Base-by-base conservation (phyloP, 2,888 invertebrate genomes). In the Rotaria sp. region DNA sequence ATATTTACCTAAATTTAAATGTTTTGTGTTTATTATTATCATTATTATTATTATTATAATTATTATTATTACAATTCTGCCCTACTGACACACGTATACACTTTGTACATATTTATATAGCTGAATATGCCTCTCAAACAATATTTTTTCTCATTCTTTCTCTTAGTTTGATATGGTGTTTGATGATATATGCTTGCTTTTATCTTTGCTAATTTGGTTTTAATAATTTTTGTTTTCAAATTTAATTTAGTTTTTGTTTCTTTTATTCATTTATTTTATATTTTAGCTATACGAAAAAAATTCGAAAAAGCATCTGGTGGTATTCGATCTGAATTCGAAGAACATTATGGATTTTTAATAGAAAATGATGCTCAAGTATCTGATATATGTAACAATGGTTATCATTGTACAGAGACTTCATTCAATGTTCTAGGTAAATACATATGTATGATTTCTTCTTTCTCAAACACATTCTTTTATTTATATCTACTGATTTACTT, bases 351-450 rank as follows among this genome's bases (percentile, higher is more conserved):
- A 41, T 86, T 59, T 52, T 35, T 86, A 21, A 86, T 86, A 50
- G 86, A 86, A 67, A 84, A 67, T 74, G 86, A 86, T 18, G 38
- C n/a, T 52, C 86, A 84, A 67, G 45, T 86, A 5, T 38, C n/a
- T 35, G 86, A 86, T 26, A 84, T 86, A 26, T 80, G 55, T 30
- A 84, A 84, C 21, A 84, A 86, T 67, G 86, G 86, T 15, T 84
- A 86, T 74, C 55, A 80, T 15, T 86, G 86, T 35, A 59, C 84
- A 35, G 86, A 86, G 26, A 84, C 59, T n/a, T 57, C 80, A 21
- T 86, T 67, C 38, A 86, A 86, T 67, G 86, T 86, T 11, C 67
- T 86, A 48, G 86, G 86, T 80, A 80, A 45, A 80, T 80, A 45
- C 8, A 80, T 35, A 80, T n/a, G n/a, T 26, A 45, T 80, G 24